A percentile compares a stretch with the other conserved stretches of the same genome.
These are phyloP conservation scores for Ahaetulla prasina DNA, from an alignment of 2,113 vertebrate species.

Conservation along the genomic window DNA sequence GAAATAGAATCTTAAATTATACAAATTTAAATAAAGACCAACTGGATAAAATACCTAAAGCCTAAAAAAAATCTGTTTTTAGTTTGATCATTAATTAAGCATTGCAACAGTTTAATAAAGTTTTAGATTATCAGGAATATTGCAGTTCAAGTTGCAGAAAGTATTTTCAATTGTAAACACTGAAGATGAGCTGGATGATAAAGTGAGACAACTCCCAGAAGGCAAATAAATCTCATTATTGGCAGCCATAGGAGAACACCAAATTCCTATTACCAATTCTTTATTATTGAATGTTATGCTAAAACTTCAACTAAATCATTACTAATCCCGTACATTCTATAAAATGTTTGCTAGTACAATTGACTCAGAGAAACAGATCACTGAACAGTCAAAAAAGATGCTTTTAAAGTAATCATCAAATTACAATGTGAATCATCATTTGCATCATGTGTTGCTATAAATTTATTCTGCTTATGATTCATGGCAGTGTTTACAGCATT, in stretches of 20 bases:
- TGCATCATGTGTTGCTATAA: background rate
- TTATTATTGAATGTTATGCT: background rate
- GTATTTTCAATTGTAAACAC: background rate
- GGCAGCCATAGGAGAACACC: background rate
- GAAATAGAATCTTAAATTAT: constrained; percentile 41
- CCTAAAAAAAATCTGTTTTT: constrained; percentile 36
- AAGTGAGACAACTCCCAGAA: background rate
- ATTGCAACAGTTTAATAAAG: background rate
- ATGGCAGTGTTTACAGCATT: background rate
- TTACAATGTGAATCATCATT: background rate
- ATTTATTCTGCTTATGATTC: background rate
- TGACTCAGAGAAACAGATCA: background rate
- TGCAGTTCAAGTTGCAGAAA: background rate
- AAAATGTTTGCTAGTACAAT: background rate
- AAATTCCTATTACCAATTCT: background rate
- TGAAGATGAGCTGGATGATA: background rate
- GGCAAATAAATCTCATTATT: background rate
- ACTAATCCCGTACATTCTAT: background rate
- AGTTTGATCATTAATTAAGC: constrained; percentile 19
- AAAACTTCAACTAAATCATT: background rate
- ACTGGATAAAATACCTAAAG: constrained; percentile 36
- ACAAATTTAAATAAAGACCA: constrained; percentile 46
- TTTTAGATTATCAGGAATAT: background rate
- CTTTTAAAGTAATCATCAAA: background rate
- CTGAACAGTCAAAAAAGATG: background rate